Evolutionary conservation across 2,797 vertebrate genomes (phyloP).

Genomic region (Hoplostethus atlanticus): DNA sequence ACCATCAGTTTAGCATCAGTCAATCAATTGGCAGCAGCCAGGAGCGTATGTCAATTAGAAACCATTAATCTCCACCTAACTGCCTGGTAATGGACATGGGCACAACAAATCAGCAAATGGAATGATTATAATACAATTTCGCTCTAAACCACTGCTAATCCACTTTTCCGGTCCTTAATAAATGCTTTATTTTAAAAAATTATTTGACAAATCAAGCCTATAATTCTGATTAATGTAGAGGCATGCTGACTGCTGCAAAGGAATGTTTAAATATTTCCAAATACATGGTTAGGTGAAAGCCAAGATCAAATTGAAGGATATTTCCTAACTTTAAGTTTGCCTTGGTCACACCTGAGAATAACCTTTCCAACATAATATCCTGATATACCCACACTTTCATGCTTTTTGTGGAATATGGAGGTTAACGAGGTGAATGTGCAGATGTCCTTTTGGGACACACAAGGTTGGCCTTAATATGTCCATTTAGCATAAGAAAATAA

Average conservation of each 20-base stretch:
- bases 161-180: conserved; percentile 64
- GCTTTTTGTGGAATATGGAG: neutral
- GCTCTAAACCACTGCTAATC: conserved; percentile 66
- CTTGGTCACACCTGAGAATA: no score
- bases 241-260: neutral
- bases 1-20: conserved; percentile 51
- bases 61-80: conserved; percentile 68
- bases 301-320: conserved; percentile 6
- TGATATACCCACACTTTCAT: no score
- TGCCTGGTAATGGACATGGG: conserved; percentile 66
- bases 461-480: conserved; percentile 57
- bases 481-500: conserved; percentile 49
- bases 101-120: conserved; percentile 68
- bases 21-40: conserved; percentile 47
- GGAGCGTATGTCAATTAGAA: conserved; percentile 64
- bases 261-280: conserved; percentile 15
- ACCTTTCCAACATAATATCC: no score
- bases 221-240: conserved; percentile 21
- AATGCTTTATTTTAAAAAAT: conserved; percentile 56
- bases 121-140: conserved; percentile 71
- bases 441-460: conserved; percentile 37
- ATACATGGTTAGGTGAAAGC: conserved; percentile 25
- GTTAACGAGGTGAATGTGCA: conserved; percentile 16
- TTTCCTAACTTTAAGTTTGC: neutral
- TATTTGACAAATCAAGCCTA: conserved; percentile 54